Evolutionary conservation across 1,140 invertebrate genomes (phyloP).

Genomic region (Caenorhabditis latens): DNA sequence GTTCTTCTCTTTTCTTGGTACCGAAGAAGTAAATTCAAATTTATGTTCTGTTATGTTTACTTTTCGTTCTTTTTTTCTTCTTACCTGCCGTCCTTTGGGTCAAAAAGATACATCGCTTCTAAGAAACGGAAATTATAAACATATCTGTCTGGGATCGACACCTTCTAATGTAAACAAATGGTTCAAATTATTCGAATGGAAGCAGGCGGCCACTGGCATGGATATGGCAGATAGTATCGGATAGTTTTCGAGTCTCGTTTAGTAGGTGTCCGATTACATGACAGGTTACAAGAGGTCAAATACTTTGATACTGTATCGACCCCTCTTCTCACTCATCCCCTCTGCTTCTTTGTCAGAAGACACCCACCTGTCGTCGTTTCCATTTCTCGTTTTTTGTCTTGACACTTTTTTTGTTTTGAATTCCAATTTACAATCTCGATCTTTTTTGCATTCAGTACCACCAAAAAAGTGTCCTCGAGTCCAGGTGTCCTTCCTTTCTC

Average conservation of each 20-base stretch:
- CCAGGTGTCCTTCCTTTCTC: not conserved
- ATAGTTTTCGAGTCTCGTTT: not conserved
- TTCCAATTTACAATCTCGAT: not conserved
- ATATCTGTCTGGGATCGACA: slow-evolving; percentile 15
- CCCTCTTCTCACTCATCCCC: not conserved
- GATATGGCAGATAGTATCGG: not conserved
- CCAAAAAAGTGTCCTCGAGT: not conserved
- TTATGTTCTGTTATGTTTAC: not conserved
- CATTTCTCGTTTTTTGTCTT: not conserved
- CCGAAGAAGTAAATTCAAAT: not conserved
- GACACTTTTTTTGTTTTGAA: not conserved
- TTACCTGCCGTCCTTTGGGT: not conserved
- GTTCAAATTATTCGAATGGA: not conserved
- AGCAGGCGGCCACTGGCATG: not conserved
- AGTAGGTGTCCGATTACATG: not conserved
- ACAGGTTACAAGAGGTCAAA: not conserved
- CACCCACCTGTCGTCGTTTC: slow-evolving; percentile 17
- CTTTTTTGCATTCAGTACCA: not conserved
- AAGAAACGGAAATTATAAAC: slow-evolving; percentile 1
- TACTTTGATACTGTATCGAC: not conserved
- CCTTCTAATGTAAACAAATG: slow-evolving; percentile 33
- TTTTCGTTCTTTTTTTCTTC: not conserved
- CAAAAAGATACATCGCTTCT: not conserved
- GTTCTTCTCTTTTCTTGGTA: not conserved
- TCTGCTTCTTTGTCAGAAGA: not conserved